A percentile compares a stretch with the other conserved stretches of the same genome.
Evolutionary conservation across 2,797 vertebrate species (phyloP).

Genomic region (Perodicticus potto): DNA sequence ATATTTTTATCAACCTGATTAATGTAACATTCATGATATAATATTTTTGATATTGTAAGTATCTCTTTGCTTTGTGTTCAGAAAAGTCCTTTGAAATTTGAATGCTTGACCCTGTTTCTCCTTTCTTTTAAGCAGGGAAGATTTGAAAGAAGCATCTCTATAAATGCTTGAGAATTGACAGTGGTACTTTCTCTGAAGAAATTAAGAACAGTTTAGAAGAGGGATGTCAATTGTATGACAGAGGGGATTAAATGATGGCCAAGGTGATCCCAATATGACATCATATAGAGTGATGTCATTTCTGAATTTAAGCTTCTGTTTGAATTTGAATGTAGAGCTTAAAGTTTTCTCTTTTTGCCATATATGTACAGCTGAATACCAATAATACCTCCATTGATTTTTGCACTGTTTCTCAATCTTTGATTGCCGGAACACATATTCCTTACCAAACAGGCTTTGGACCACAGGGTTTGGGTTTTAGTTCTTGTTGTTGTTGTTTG

Average conservation of each 20-base stretch:
- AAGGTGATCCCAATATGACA: constrained; percentile 28
- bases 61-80: background rate
- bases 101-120: background rate
- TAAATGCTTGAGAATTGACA: background rate
- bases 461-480: constrained; percentile 73
- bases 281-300: constrained; percentile 49
- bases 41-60: background rate
- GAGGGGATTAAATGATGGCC: background rate
- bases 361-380: constrained; percentile 73
- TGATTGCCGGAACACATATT: constrained; percentile 72
- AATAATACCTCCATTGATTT: constrained; percentile 72
- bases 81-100: background rate
- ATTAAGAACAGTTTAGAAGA: constrained; percentile 24
- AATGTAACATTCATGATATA: too few relatives aligned
- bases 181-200: constrained; percentile 2
- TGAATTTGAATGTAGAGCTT: constrained; percentile 79
- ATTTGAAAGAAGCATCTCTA: background rate
- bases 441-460: constrained; percentile 75
- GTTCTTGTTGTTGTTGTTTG: background rate
- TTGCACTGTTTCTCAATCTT: constrained; percentile 70
- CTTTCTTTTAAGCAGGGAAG: background rate
- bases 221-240: background rate
- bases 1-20: too few relatives aligned
- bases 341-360: constrained; percentile 77
- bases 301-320: constrained; percentile 73